A percentile compares a stretch with the other conserved stretches of the same genome.
Evolutionary conservation across 1,140 invertebrate species (phyloP).

Genomic region (Idris sp.): DNA sequence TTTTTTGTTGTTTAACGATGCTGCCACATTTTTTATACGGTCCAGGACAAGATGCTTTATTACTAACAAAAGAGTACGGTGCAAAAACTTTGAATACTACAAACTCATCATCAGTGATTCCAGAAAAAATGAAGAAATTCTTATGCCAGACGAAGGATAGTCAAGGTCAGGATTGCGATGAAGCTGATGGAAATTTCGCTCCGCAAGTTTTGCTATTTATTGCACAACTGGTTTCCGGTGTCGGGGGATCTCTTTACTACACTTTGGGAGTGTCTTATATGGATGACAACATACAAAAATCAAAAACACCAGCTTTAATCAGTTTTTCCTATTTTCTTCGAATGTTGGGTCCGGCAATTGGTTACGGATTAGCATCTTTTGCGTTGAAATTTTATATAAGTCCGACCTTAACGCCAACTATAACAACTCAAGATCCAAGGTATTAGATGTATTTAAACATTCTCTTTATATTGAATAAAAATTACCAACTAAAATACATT

Average conservation of each 20-base stretch:
- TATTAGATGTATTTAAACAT: no score
- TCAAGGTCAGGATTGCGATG: conserved; percentile 77
- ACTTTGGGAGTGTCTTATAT: conserved; percentile 85
- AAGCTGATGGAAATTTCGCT: conserved; percentile 80
- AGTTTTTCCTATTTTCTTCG: conserved; percentile 85
- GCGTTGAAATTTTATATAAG: conserved; percentile 85
- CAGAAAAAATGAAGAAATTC: conserved; percentile 71
- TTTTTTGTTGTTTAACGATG: conserved; percentile 84
- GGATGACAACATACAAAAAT: conserved; percentile 85
- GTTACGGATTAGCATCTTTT: conserved; percentile 84
- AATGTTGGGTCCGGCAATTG: conserved; percentile 85
- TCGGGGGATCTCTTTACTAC: conserved; percentile 83
- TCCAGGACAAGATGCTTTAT: conserved; percentile 83
- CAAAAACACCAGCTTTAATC: conserved; percentile 83
- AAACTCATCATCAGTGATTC: conserved; percentile 49
- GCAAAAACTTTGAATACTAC: conserved; percentile 48
- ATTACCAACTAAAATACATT: no score
- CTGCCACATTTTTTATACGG: conserved; percentile 87
- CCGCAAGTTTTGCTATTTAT: conserved; percentile 81
- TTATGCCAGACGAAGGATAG: conserved; percentile 69
- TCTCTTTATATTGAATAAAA: no score
- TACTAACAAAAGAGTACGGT: conserved; percentile 82
- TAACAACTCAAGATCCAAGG: conserved; percentile 83
- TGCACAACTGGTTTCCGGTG: conserved; percentile 83
- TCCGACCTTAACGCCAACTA: conserved; percentile 83